A percentile compares a stretch with the other conserved stretches of the same genome.
These are phyloP conservation scores for Hippolais icterina DNA, from an alignment of 2,113 vertebrate genomes.

Conservation along the genomic window DNA sequence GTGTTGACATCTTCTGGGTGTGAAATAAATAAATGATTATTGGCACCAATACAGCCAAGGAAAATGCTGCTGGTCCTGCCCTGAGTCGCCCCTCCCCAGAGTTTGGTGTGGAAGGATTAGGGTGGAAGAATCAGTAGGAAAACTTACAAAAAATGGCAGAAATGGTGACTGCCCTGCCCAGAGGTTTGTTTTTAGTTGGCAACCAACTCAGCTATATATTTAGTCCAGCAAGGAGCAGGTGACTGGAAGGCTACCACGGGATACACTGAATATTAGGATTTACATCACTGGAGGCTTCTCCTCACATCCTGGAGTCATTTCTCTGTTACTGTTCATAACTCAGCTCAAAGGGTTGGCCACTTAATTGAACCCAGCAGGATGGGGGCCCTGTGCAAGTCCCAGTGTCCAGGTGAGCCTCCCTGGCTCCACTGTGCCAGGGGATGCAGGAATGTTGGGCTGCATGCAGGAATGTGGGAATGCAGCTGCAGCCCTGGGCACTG, in stretches of 20 bases:
- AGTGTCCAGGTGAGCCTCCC: not conserved
- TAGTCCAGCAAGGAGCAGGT: not conserved
- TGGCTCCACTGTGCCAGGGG: fast-evolving
- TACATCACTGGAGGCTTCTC: not conserved
- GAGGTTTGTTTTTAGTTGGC: not conserved
- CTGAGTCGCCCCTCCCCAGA: not conserved
- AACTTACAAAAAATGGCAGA: not conserved
- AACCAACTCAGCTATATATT: not conserved
- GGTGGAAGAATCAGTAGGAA: not conserved
- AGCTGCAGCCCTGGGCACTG: fast-evolving
- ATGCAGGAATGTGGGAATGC: not conserved
- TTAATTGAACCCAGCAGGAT: fast-evolving
- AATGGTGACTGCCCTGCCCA: not conserved
- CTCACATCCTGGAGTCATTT: not conserved
- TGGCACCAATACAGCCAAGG: fast-evolving
- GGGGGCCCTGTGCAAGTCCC: fast-evolving
- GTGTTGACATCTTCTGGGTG: not conserved
- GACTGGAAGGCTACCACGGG: not conserved
- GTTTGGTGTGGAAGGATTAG: not conserved
- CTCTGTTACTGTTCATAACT: not conserved
- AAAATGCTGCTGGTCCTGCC: not conserved
- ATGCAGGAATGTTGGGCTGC: not conserved
- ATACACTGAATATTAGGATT: not conserved
- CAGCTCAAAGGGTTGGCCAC: not conserved
- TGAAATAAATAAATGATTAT: not conserved